A percentile compares a stretch with the other conserved stretches of the same genome.
Evolutionary conservation across 2,888 invertebrate genomes (phyloP).

Genomic region (Endomychus coccineus): DNA sequence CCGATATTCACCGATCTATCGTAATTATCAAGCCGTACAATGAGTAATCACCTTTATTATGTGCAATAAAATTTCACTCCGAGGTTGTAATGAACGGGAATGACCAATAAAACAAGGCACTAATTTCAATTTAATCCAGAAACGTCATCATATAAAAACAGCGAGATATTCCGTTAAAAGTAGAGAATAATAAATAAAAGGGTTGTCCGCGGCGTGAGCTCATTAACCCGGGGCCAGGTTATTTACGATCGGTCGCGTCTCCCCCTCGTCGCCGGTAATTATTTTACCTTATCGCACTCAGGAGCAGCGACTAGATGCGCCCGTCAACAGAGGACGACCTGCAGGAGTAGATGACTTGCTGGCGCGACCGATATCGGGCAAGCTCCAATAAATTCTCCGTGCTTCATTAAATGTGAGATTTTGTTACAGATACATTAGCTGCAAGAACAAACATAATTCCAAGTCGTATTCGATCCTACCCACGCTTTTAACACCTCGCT

Average conservation of each 20-base stretch:
- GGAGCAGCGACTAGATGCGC: conserved; percentile 16
- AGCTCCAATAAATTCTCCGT: conserved; percentile 31
- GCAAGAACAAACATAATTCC: conserved; percentile 41
- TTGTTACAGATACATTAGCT: conserved; percentile 40
- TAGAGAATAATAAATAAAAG: conserved; percentile 35
- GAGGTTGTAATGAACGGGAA: conserved; percentile 24
- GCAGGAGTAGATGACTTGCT: conserved; percentile 2
- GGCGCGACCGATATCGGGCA: conserved; percentile 17
- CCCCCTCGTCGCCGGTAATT: conserved; percentile 28
- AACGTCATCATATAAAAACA: conserved; percentile 28
- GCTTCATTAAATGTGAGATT: conserved; percentile 41
- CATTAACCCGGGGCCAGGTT: conserved; percentile 33
- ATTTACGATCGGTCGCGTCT: conserved; percentile 30
- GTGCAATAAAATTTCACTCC: conserved; percentile 18
- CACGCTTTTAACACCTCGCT: conserved; percentile 39
- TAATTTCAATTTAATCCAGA: conserved; percentile 32
- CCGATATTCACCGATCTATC: neutral
- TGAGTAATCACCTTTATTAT: conserved; percentile 6
- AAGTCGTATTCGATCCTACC: conserved; percentile 33
- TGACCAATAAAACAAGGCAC: conserved; percentile 23
- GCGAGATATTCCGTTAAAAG: conserved; percentile 26
- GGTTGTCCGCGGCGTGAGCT: conserved; percentile 35
- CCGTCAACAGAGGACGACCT: conserved; percentile 3
- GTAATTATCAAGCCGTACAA: too few relatives aligned
- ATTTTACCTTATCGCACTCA: conserved; percentile 22